These are phyloP conservation scores for Harpegnathos saltator DNA, from an alignment of 1,140 invertebrate species.

Conservation along the genomic window DNA sequence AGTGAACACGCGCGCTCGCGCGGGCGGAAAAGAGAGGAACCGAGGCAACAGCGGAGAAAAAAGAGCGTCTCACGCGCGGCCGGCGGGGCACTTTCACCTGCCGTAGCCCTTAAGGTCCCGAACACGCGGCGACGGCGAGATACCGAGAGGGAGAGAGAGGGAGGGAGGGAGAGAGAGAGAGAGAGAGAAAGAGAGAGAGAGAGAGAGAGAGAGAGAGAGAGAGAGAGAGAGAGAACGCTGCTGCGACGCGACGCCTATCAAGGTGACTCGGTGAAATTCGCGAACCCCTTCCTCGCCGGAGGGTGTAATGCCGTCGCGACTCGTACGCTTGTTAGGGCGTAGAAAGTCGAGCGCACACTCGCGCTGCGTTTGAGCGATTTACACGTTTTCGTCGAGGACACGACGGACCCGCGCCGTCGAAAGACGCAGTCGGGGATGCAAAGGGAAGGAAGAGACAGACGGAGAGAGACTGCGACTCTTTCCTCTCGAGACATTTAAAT, in stretches of 20 bases:
- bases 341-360: not conserved
- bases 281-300: conserved; percentile 49
- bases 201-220: too few species aligned
- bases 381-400: too few species aligned
- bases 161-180: too few species aligned
- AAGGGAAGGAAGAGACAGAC: too few species aligned
- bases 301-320: conserved; percentile 13
- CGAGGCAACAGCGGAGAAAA: not conserved
- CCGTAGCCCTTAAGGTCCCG: conserved; percentile 65
- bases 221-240: too few species aligned
- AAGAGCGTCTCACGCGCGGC: conserved; percentile 45
- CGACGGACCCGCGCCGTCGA: too few species aligned
- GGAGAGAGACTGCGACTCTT: too few species aligned
- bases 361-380: not conserved
- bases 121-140: conserved; percentile 21
- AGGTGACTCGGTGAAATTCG: conserved; percentile 59
- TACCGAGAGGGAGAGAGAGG: conserved; percentile 53
- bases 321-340: not conserved
- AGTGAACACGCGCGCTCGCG: too few species aligned
- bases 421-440: too few species aligned
- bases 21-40: conserved; percentile 11
- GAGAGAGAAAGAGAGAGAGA: too few species aligned
- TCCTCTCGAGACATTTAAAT: too few species aligned
- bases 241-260: conserved; percentile 16
- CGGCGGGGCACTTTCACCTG: conserved; percentile 71